A percentile compares a stretch with the other conserved stretches of the same genome.
phyloP scores from a whole-genome alignment of 2,797 vertebrate genomes.

The Danio aesculapii region DNA sequence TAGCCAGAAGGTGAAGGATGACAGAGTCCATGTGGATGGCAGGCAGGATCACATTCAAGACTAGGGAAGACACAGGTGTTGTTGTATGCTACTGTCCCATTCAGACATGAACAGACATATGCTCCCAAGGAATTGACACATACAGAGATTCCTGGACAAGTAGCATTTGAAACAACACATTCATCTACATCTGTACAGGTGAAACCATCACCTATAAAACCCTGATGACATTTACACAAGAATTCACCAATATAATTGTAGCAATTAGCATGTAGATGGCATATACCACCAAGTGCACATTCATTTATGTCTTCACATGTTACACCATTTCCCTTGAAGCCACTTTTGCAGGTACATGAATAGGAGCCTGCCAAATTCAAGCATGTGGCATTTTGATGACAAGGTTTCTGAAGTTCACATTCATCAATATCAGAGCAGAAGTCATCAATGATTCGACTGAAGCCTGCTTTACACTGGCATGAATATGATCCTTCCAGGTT shows the following conservation, averaged over 20 bases:
- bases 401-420: conserved; percentile 73
- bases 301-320: conserved; percentile 80
- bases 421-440: conserved; percentile 81
- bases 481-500: conserved; percentile 79
- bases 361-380: conserved; percentile 79
- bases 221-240: conserved; percentile 76
- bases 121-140: conserved; percentile 84
- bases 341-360: conserved; percentile 78
- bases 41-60: conserved; percentile 73
- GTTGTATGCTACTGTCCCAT: conserved; percentile 77
- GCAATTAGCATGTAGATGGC: conserved; percentile 75
- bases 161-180: conserved; percentile 69
- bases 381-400: conserved; percentile 80
- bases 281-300: conserved; percentile 67
- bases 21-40: conserved; percentile 79
- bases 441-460: conserved; percentile 67
- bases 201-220: conserved; percentile 81
- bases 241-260: conserved; percentile 76
- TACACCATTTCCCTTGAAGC: conserved; percentile 79
- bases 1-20: conserved; percentile 74
- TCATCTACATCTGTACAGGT: conserved; percentile 81
- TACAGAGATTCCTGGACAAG: conserved; percentile 72
- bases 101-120: conserved; percentile 83
- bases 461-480: conserved; percentile 78
- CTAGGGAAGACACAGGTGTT: conserved; percentile 73